Evolutionary conservation across 2,113 vertebrate genomes (phyloP).

Genomic region (Clarias batrachus): DNA sequence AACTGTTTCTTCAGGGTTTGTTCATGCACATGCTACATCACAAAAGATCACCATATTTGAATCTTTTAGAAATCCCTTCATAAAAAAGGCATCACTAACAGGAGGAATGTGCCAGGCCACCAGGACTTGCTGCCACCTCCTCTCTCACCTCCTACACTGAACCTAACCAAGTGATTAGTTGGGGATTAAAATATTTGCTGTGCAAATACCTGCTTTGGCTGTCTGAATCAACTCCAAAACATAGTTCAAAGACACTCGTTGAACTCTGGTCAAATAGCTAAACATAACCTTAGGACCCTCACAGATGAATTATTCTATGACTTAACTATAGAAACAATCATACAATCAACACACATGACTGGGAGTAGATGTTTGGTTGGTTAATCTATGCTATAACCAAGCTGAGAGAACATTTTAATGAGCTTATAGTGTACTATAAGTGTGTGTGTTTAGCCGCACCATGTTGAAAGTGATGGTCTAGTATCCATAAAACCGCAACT

Average conservation of each 20-base stretch:
- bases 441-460: neutral
- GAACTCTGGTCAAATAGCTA: conserved; percentile 65
- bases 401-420: neutral
- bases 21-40: conserved; percentile 32
- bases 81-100: conserved; percentile 69
- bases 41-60: conserved; percentile 63
- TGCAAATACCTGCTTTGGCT: conserved; percentile 77
- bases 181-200: conserved; percentile 82
- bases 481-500: neutral
- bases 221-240: conserved; percentile 69
- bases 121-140: conserved; percentile 50
- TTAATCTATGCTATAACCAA: neutral
- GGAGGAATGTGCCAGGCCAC: conserved; percentile 74
- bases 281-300: conserved; percentile 64
- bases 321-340: conserved; percentile 43
- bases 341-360: conserved; percentile 33
- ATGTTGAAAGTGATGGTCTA: neutral
- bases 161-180: conserved; percentile 79
- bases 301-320: conserved; percentile 48
- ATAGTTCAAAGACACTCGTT: conserved; percentile 74
- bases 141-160: conserved; percentile 53
- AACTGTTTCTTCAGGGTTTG: neutral
- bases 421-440: neutral
- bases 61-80: conserved; percentile 68
- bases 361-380: neutral